Conservation (phyloP, 2,888 invertebrate species). For the Drosophila fungiperda region DNA sequence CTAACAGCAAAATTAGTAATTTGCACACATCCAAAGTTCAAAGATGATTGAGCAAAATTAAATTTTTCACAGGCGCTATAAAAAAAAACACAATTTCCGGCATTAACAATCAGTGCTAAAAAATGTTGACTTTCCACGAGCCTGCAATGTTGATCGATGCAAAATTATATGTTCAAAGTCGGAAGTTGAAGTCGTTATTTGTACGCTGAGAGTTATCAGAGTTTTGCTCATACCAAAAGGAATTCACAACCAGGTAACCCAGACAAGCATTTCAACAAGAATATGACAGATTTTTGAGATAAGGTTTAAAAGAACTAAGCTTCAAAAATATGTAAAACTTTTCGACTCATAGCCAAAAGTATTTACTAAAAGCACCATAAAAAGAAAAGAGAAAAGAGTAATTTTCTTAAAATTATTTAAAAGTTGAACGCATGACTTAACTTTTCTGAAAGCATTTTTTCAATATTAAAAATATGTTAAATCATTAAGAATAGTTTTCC, state of each 20-base stretch:
- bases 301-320: neutral
- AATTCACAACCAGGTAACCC: neutral
- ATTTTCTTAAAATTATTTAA: neutral
- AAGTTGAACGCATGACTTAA: neutral
- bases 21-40: neutral
- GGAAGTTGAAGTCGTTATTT: neutral
- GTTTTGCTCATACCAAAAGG: too few species aligned
- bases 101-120: neutral
- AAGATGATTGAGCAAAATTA: neutral
- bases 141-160: neutral
- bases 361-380: neutral
- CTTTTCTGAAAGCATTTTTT: neutral
- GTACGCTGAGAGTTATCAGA: neutral
- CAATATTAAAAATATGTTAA: neutral
- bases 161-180: neutral
- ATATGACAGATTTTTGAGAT: neutral
- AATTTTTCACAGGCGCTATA: neutral
- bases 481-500: neutral
- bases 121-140: neutral
- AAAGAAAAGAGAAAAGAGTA: neutral
- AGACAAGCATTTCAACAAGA: neutral
- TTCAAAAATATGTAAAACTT: neutral
- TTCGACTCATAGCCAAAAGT: neutral
- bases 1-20: neutral
- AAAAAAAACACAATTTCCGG: slow-evolving; percentile 1